Evolutionary conservation across 2,888 invertebrate genomes (phyloP).

Genomic region (Melieria omissa): DNA sequence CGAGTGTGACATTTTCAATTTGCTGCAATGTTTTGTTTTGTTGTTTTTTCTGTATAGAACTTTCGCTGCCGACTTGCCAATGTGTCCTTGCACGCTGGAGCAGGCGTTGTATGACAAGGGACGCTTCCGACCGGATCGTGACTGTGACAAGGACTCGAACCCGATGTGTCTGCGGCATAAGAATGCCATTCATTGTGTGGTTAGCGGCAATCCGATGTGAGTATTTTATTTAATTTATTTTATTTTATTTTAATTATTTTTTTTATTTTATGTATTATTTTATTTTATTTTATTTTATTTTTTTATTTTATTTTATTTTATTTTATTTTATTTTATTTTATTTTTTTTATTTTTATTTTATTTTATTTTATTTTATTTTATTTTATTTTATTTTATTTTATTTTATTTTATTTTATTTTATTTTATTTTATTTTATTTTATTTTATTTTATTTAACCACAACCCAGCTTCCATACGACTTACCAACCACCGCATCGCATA

Average conservation of each 20-base stretch:
- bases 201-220: conserved; percentile 90
- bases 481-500: too few species aligned
- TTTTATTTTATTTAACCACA: too few species aligned
- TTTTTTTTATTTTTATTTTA: too few species aligned
- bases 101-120: conserved; percentile 95
- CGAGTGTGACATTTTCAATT: neutral
- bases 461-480: too few species aligned
- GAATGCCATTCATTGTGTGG: conserved; percentile 92
- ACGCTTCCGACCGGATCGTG: conserved; percentile 87
- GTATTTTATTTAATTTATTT: conserved; percentile 49
- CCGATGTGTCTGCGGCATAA: conserved; percentile 88
- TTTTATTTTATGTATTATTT: too few species aligned
- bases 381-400: too few species aligned
- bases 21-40: conserved; percentile 9
- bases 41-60: conserved; percentile 70
- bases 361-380: too few species aligned
- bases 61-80: conserved; percentile 83
- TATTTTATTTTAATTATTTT: neutral
- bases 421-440: too few species aligned
- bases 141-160: conserved; percentile 92
- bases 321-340: too few species aligned
- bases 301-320: too few species aligned
- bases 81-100: conserved; percentile 91
- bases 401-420: too few species aligned
- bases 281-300: too few species aligned